Percentiles rank a stretch among this genome's conserved stretches.
These are phyloP conservation scores for Odontamblyopus lacepedii DNA, from an alignment of 2,797 vertebrate genomes.

Conservation along the genomic window DNA sequence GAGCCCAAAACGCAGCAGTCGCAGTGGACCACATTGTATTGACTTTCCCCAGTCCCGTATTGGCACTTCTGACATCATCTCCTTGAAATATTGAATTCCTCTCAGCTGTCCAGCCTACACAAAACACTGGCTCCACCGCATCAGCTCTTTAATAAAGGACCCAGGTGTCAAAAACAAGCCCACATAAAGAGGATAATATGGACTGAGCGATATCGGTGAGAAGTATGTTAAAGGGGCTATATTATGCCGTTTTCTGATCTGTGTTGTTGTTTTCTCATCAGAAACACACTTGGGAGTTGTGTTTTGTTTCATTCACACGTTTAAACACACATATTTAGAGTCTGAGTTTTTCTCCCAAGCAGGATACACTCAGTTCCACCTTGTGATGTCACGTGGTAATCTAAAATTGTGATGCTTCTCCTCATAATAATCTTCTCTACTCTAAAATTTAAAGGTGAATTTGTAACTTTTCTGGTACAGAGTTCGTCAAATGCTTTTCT, in stretches of 20 bases:
- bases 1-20: conserved; percentile 67
- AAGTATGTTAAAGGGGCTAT: not conserved
- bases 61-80: conserved; percentile 81
- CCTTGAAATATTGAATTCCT: conserved; percentile 81
- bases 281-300: no score
- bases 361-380: no score
- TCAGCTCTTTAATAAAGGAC: conserved; percentile 65
- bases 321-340: no score
- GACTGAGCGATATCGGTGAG: not conserved
- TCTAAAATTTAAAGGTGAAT: not conserved
- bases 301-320: no score
- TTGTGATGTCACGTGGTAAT: not conserved
- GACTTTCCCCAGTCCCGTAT: conserved; percentile 75
- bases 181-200: conserved; percentile 6
- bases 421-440: not conserved
- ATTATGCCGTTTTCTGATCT: not conserved
- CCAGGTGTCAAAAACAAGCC: conserved; percentile 53
- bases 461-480: no score
- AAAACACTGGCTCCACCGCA: conserved; percentile 54
- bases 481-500: no score
- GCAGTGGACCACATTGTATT: conserved; percentile 72
- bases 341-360: no score
- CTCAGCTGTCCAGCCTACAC: conserved; percentile 67
- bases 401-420: no score
- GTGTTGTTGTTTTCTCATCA: no score